Base-by-base conservation (phyloP, 2,797 vertebrate genomes). In the Luscinia luscinia region DNA sequence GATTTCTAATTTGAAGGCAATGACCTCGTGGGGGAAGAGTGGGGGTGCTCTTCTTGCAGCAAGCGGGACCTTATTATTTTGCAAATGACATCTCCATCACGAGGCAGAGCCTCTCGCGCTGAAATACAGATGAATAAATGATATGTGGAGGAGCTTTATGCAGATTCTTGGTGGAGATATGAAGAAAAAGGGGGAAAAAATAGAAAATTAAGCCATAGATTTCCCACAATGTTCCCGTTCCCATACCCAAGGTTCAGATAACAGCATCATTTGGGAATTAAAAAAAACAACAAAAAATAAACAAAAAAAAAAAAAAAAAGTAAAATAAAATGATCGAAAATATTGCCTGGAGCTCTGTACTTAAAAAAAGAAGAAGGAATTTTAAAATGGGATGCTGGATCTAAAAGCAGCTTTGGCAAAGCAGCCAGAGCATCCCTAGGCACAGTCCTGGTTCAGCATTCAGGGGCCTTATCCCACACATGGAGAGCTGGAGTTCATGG, bases 11-110 rank as follows among this genome's bases (percentile, higher is more conserved):
- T 96, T 73, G 89, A 75, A 81, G 67, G 92, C 40, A 51, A 34
- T 74, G 91, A 97, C 93, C 95, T 87, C 58, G 17, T 36, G 78
- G 87, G 94, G 72, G 70, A 82, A 66, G 77, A 82, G 64, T 4
- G 55, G 72, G 66, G 90, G 62, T 92, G 87, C 87, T 87, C 82
- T 70, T 45, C 72, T 94, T 67, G 84, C 93, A 67, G 93, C 88
- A 86, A 52, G 81, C 16, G 20, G 95, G 92, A 90, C 93, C 67
- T 88, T 96, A 96, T 97, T 95, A 95, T 94, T 96, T 94, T 95
- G 90, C 94, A 96, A 95, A 96, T 95, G 95, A 94, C 78, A 96
- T 93, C 94, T 97, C 92, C 77, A 63, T 95, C 49, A 38, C 32
- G 18, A 83, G 84, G 51, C 66, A 87, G 55, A 88, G 82, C 73